These are phyloP conservation scores for Pachliopta kotzebuea DNA, from an alignment of 2,888 invertebrate species.

Conservation along the genomic window DNA sequence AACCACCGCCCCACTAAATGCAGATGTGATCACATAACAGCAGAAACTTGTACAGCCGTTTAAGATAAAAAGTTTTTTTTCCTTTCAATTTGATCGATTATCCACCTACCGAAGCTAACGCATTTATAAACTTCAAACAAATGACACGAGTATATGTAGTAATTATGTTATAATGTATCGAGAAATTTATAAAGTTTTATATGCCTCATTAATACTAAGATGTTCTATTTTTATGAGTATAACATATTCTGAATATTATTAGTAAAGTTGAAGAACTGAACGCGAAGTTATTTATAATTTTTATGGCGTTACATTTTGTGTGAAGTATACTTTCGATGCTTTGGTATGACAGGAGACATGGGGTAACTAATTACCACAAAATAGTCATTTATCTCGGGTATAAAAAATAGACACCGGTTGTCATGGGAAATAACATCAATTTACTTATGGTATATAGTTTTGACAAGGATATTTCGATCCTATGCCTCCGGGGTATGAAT, in stretches of 20 bases:
- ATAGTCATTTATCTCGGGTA: too few species aligned
- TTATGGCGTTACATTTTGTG: too few species aligned
- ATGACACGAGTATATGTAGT: background rate
- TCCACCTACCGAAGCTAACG: constrained; percentile 12
- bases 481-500: constrained; percentile 5
- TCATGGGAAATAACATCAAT: constrained; percentile 57
- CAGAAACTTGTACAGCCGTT: constrained; percentile 12
- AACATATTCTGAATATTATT: too few species aligned
- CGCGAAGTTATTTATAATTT: too few species aligned
- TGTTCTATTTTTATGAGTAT: too few species aligned
- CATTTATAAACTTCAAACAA: constrained; percentile 10
- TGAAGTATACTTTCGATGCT: too few species aligned
- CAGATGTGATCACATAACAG: constrained; percentile 16
- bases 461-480: background rate
- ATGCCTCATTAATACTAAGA: background rate
- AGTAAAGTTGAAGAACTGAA: too few species aligned
- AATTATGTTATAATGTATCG: background rate
- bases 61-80: constrained; percentile 10
- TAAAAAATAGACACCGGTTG: constrained; percentile 44
- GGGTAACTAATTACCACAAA: too few species aligned
- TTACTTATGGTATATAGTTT: too few species aligned
- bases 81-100: constrained; percentile 16
- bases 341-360: too few species aligned
- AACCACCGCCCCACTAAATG: constrained; percentile 13
- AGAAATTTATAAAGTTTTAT: background rate